Percentiles rank a stretch among this genome's conserved stretches.
These are phyloP conservation scores for Umimayanthus chanpuru DNA, from an alignment of 92 coral and sea anemone genomes.

Conservation along the genomic window DNA sequence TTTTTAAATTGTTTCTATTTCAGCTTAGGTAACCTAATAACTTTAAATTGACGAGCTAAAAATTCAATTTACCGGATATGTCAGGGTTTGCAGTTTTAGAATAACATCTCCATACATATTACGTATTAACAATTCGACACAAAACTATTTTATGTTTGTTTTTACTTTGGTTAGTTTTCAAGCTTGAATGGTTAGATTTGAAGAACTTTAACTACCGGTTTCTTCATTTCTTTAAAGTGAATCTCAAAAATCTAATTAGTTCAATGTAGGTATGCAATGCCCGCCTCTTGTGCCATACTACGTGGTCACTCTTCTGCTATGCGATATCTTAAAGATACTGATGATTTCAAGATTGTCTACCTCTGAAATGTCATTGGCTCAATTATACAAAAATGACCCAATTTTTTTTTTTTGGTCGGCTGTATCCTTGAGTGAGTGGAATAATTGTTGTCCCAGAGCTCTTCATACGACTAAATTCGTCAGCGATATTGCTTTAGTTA, in stretches of 20 bases:
- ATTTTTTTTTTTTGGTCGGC: no score
- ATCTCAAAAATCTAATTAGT: not conserved
- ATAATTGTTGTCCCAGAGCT: no score
- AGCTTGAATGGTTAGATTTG: not conserved
- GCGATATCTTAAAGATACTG: not conserved
- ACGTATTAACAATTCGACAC: not conserved
- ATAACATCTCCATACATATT: not conserved
- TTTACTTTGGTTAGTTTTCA: not conserved
- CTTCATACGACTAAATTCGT: no score
- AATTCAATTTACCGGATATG: not conserved
- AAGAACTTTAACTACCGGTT: not conserved
- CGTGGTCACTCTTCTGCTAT: constrained; percentile 6
- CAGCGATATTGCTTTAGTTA: no score
- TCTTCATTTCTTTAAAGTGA: not conserved
- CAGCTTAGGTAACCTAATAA: no score
- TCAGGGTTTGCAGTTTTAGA: not conserved
- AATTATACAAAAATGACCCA: no score
- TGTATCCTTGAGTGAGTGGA: no score
- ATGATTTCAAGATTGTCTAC: not conserved
- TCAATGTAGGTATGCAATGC: not conserved
- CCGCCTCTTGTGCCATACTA: not conserved
- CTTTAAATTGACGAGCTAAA: no score
- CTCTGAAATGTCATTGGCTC: no score
- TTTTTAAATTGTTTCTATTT: no score
- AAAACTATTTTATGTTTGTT: not conserved